Conservation (phyloP, 2,113 vertebrate species). For the Riparia riparia region DNA sequence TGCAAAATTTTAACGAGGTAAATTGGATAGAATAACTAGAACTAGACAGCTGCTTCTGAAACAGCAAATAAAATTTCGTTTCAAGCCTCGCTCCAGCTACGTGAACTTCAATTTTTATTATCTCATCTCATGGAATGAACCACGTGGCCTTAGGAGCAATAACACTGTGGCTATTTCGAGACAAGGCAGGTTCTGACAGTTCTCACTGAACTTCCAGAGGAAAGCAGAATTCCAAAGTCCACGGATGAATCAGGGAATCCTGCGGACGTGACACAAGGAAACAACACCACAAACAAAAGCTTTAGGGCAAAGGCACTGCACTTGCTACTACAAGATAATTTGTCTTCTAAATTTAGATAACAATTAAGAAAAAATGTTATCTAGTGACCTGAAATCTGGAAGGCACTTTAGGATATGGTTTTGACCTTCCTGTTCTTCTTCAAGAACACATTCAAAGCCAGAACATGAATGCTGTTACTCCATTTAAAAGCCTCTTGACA, state of each 20-base stretch:
- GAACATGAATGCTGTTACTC: background rate
- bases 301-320: background rate
- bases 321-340: background rate
- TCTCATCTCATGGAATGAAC: background rate
- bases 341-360: background rate
- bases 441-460: background rate
- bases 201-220: background rate
- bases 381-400: constrained; percentile 8
- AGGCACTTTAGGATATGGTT: background rate
- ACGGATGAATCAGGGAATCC: background rate
- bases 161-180: background rate
- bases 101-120: background rate
- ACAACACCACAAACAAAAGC: background rate
- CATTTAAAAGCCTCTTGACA: background rate
- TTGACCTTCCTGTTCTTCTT: background rate
- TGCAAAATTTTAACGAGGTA: background rate
- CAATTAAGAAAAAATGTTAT: constrained; percentile 14
- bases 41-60: background rate
- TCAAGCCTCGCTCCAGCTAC: background rate
- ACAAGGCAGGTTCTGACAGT: background rate
- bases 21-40: background rate
- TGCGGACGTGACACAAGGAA: background rate
- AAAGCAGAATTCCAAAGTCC: background rate
- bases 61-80: background rate
- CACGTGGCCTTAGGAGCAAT: background rate